Evolutionary conservation across 2,113 vertebrate genomes (phyloP), one percentile per base, ranked within the genome.

Genomic region (Strix aluco): DNA sequence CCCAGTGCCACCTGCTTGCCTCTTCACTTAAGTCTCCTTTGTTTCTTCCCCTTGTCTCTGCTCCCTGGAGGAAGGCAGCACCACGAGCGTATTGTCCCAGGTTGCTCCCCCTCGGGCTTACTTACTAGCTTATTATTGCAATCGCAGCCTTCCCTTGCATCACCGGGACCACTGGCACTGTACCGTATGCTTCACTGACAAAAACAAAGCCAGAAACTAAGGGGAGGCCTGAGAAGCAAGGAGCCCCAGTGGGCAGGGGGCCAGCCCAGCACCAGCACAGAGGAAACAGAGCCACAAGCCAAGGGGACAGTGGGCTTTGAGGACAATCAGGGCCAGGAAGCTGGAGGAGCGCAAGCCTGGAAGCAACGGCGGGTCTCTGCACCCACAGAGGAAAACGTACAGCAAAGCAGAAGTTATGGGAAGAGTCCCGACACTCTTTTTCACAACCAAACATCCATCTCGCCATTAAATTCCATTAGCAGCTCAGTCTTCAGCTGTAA

Each of bases 1-100:
- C 79, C 79, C 71, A 2, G 66, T 51, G 95, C 91, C 92, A 86
- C 93, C 93, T 67, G 88, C 94, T 54, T 17, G 29, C 67, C 72
- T 62, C 18, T 26, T 42, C 86, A 32, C 90, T 55, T 1, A 0
- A 0, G 34, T n/a, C 71, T 57, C n/a, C 88, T 94, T 90, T 93
- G 93, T 96, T 88, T 32, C 72, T 13, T 30, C 34, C 11, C 78
- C 87, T 15, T 3, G 17, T 47, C 83, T 20, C 92, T 10, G 34
- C 71, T 82, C 71, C 93, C 92, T 0, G n/a, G 84, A 8, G 95
- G 89, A 85, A 51, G 66, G 81, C 90, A 13, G 89, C 85, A 6
- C 81, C 77, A 44, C 7, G 6, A 61, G 32, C 16, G 9, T 19
- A 23, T 61, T 67, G 80, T 65, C 90, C 82, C 96, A 12, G 46